These are phyloP conservation scores for Cheilosia variabilis DNA, from an alignment of 2,888 invertebrate genomes.

Conservation along the genomic window DNA sequence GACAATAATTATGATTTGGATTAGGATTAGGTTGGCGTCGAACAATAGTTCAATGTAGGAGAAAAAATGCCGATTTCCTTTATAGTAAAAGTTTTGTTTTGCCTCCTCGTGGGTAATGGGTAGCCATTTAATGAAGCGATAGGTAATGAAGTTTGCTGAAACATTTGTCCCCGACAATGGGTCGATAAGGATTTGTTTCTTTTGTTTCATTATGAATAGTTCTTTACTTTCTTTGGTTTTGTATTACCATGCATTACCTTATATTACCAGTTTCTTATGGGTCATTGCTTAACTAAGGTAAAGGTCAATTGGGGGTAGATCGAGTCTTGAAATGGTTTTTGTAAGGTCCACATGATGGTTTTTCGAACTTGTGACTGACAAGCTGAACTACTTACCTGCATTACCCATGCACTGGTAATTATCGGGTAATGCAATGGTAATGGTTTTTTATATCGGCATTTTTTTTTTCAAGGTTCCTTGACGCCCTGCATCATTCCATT, in stretches of 20 bases:
- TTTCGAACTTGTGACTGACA: no score
- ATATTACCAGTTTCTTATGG: no score
- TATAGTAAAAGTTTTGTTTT: background rate
- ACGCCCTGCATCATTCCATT: background rate
- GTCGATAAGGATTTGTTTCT: background rate
- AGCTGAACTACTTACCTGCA: no score
- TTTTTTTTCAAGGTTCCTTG: no score
- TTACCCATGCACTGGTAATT: no score
- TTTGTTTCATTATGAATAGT: background rate
- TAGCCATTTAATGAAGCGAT: constrained; percentile 29
- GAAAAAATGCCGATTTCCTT: constrained; percentile 41
- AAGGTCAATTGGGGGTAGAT: no score
- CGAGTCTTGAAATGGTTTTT: no score
- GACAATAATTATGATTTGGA: constrained; percentile 37
- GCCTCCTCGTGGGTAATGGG: background rate
- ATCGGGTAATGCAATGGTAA: no score
- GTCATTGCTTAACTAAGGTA: no score
- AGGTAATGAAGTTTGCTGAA: background rate
- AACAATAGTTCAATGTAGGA: constrained; percentile 33
- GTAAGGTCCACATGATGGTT: no score
- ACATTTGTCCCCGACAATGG: background rate
- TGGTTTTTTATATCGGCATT: no score
- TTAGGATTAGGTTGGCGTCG: background rate
- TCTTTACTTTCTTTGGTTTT: background rate
- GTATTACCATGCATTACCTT: background rate